Percentiles rank a stretch among this genome's conserved stretches.
Conservation (phyloP, 2,888 invertebrate species). For the Gastrophysa polygoni region DNA sequence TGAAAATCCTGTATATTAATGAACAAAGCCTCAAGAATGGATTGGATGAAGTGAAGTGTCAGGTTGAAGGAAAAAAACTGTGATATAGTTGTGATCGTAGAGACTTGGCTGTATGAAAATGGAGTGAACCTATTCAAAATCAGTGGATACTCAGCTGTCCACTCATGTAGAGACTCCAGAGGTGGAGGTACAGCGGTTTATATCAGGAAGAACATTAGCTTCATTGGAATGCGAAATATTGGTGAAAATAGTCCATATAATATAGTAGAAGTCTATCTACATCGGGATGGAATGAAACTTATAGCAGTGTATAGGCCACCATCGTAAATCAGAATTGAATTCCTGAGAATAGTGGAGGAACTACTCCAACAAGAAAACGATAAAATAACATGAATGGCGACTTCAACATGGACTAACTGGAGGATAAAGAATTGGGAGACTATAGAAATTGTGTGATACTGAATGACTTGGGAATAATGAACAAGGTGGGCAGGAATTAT, state of each 20-base stretch:
- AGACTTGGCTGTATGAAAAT: slow-evolving; percentile 2
- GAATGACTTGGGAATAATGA: too few relatives aligned
- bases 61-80: background rate
- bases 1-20: background rate
- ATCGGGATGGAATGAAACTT: background rate
- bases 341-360: too few relatives aligned
- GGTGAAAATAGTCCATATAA: background rate
- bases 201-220: background rate
- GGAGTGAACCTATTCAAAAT: background rate
- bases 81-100: background rate
- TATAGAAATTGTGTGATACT: too few relatives aligned
- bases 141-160: slow-evolving; percentile 3
- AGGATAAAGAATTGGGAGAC: too few relatives aligned
- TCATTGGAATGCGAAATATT: background rate
- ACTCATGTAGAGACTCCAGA: slow-evolving; percentile 5
- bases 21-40: background rate
- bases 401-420: too few relatives aligned
- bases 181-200: slow-evolving; percentile 3
- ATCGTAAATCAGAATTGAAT: too few relatives aligned
- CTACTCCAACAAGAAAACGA: slow-evolving; percentile 11
- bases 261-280: background rate
- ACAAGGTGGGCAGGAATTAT: background rate
- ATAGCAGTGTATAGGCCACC: too few relatives aligned
- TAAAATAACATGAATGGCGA: background rate
- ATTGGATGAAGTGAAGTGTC: slow-evolving; percentile 2